These are phyloP conservation scores for Yponomeuta cagnagella DNA, from an alignment of 2,888 invertebrate genomes.

Conservation along the genomic window DNA sequence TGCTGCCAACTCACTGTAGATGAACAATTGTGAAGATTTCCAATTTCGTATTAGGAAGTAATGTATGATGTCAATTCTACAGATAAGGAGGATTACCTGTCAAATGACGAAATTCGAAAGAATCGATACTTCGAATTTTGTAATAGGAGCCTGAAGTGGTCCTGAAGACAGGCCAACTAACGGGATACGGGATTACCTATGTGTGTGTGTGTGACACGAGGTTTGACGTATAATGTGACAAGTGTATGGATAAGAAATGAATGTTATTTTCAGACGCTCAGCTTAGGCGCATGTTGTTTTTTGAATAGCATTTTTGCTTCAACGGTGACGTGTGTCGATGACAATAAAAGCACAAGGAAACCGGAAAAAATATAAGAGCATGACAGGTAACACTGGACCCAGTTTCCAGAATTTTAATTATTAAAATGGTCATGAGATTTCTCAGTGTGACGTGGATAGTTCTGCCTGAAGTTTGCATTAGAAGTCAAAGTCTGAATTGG, in stretches of 20 bases:
- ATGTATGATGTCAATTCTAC: no score
- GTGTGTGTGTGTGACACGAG: not conserved
- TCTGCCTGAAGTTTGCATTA: constrained; percentile 4
- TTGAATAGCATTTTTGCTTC: not conserved
- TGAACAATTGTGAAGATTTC: no score
- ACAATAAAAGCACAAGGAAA: not conserved
- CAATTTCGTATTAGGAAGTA: no score
- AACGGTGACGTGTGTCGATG: not conserved
- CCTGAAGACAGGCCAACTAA: no score
- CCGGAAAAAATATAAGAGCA: not conserved
- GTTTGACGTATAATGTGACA: not conserved
- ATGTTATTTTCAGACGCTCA: not conserved
- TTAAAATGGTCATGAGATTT: not conserved
- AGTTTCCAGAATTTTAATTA: not conserved
- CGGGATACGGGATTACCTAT: not conserved
- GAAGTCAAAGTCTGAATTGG: constrained; percentile 62
- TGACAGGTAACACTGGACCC: not conserved
- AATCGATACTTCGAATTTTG: no score
- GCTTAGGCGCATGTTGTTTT: not conserved
- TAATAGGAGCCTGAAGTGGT: no score
- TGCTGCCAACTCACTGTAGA: no score
- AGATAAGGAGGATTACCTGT: no score
- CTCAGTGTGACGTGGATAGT: not conserved
- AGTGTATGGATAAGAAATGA: not conserved
- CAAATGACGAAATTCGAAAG: no score